These are phyloP conservation scores for Rhogogaster chlorosoma DNA, from an alignment of 2,888 invertebrate genomes.

Conservation along the genomic window DNA sequence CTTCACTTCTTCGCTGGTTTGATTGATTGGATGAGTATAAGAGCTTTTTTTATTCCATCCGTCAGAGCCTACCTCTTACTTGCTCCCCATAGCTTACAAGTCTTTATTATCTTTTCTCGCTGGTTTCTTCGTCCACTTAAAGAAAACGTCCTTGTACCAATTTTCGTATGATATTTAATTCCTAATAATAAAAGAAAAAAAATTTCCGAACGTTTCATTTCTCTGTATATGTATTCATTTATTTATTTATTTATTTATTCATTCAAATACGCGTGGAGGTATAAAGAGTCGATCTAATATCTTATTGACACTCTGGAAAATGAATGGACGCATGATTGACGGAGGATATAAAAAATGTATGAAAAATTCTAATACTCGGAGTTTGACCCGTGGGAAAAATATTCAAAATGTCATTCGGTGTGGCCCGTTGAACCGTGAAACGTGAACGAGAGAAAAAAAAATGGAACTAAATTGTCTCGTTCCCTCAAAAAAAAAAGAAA, in stretches of 20 bases:
- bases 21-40: slow-evolving; percentile 41
- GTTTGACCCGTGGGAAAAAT: neutral
- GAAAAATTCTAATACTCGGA: neutral
- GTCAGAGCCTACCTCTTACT: neutral
- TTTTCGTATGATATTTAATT: neutral
- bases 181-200: neutral
- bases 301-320: neutral
- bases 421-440: neutral
- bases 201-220: neutral
- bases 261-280: no score
- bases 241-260: neutral
- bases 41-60: slow-evolving; percentile 1
- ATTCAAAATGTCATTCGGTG: neutral
- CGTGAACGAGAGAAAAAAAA: neutral
- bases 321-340: neutral
- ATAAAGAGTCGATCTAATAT: neutral
- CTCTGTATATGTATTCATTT: neutral
- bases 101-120: neutral
- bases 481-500: neutral
- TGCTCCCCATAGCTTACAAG: neutral
- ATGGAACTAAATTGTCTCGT: neutral
- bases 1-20: slow-evolving; percentile 5
- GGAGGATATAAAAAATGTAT: neutral
- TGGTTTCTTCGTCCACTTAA: neutral
- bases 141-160: neutral